Conservation (phyloP, 2,113 vertebrate genomes). For the Hyperopisus bebe region DNA sequence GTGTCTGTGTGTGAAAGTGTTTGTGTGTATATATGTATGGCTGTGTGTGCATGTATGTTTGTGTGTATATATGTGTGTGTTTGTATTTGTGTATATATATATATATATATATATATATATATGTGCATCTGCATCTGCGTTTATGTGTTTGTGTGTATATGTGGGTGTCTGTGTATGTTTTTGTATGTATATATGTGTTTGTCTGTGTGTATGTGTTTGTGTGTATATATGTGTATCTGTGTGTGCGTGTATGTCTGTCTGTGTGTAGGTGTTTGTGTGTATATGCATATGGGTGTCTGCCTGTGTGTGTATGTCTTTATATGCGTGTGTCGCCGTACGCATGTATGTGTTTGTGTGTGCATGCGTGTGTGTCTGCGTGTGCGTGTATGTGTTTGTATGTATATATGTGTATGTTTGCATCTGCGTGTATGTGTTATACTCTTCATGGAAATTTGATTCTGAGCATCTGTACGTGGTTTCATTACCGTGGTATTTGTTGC, state of each 20-base stretch:
- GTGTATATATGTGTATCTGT: not conserved
- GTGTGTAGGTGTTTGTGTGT: not conserved
- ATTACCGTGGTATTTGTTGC: not conserved
- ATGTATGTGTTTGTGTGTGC: not conserved
- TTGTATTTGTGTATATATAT: no score
- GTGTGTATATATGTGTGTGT: no score
- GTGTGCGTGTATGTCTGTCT: not conserved
- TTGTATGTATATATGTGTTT: not conserved
- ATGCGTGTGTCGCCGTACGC: not conserved
- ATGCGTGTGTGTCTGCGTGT: not conserved
- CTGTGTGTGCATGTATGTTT: no score
- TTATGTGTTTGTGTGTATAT: not conserved
- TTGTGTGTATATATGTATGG: no score
- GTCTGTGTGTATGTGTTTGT: no score
- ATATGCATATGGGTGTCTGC: no score
- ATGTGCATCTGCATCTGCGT: not conserved
- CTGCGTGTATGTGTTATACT: not conserved
- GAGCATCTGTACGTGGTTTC: not conserved
- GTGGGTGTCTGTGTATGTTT: no score
- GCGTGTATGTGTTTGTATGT: not conserved
- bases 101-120: not conserved
- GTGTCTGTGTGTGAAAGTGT: no score
- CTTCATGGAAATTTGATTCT: conserved; percentile 15
- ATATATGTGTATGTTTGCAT: not conserved
- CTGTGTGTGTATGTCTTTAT: no score